A percentile compares a stretch with the other conserved stretches of the same genome.
These are phyloP conservation scores for Eptesicus fuscus DNA, from an alignment of 2,113 vertebrate species.

Conservation along the genomic window DNA sequence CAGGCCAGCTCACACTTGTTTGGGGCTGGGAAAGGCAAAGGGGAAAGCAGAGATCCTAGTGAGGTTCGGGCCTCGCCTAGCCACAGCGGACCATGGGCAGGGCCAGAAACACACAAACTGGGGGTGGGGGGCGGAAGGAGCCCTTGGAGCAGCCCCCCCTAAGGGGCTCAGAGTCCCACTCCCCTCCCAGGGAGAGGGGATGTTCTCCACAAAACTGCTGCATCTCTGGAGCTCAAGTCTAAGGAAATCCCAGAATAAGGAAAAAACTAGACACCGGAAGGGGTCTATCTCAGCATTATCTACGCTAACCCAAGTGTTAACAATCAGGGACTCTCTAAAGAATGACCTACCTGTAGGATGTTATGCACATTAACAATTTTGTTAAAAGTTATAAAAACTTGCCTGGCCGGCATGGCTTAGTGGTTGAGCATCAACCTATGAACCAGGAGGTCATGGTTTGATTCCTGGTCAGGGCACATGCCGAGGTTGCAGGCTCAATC, in stretches of 20 bases:
- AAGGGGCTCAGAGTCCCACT: background rate
- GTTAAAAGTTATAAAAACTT: background rate
- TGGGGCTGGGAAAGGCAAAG: constrained; percentile 81
- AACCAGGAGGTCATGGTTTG: background rate
- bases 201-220: background rate
- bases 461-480: background rate
- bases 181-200: background rate
- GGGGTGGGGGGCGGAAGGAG: background rate
- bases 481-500: background rate
- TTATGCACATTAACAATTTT: no score
- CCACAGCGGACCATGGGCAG: accelerated
- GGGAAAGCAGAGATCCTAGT: background rate
- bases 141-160: background rate
- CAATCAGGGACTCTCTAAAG: background rate
- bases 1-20: constrained; percentile 97
- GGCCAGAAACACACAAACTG: background rate
- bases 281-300: background rate
- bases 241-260: background rate
- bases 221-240: background rate
- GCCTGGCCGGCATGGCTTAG: background rate
- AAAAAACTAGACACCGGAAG: background rate
- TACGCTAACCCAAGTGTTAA: background rate
- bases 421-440: background rate
- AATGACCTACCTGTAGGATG: background rate
- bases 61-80: background rate